These are phyloP conservation scores for Poeciliopsis turneri DNA, from an alignment of 2,797 vertebrate species.

Conservation along the genomic window DNA sequence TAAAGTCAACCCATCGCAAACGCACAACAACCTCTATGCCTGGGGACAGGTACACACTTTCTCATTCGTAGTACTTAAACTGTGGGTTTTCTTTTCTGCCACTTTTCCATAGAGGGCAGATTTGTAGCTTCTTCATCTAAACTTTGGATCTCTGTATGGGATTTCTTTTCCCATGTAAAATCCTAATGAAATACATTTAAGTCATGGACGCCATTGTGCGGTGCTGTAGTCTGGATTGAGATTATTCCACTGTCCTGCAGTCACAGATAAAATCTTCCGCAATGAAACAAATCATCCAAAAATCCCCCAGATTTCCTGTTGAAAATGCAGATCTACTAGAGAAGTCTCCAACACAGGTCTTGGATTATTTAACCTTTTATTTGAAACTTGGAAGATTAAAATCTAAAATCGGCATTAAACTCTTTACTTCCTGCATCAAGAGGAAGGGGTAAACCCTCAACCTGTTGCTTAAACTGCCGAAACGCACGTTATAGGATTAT, in stretches of 20 bases:
- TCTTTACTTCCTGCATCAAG: constrained; percentile 22
- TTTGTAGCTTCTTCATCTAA: not conserved
- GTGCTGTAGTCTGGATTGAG: not conserved
- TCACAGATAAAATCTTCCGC: not conserved
- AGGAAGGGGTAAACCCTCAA: constrained; percentile 9
- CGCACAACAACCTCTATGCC: constrained; percentile 95
- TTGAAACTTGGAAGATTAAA: constrained; percentile 36
- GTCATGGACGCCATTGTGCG: not conserved
- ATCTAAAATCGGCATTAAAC: constrained; percentile 43
- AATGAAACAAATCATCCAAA: constrained; percentile 3
- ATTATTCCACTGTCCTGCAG: not conserved
- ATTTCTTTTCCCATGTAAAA: not conserved
- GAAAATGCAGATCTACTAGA: constrained; percentile 17
- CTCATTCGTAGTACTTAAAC: not conserved
- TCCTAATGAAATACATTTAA: not conserved
- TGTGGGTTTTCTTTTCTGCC: not conserved
- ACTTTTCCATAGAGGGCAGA: no score
- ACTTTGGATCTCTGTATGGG: not conserved
- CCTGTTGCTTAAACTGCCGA: constrained; percentile 7
- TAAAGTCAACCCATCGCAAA: constrained; percentile 98
- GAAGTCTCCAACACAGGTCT: constrained; percentile 18
- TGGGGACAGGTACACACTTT: constrained; percentile 90
- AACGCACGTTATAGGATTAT: constrained; percentile 32
- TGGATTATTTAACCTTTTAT: constrained; percentile 42
- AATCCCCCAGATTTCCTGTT: not conserved